Conservation (phyloP, 2,113 vertebrate species). For the Silurus asotus region DNA sequence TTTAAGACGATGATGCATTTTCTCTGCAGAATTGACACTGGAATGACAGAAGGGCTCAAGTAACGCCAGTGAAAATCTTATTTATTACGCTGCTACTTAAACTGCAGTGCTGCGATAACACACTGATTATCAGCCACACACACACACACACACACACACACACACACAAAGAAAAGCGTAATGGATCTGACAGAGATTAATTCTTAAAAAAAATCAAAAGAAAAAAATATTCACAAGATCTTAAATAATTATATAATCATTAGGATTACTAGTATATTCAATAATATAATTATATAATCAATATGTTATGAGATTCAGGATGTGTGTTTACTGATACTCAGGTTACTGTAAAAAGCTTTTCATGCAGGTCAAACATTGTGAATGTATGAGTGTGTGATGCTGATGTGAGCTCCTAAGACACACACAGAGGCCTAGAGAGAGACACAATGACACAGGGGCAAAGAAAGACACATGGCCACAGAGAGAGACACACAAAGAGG, state of each 20-base stretch:
- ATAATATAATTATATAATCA: not conserved
- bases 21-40: constrained; percentile 7
- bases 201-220: not conserved
- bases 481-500: not conserved
- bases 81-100: constrained; percentile 2
- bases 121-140: not conserved
- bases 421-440: not conserved
- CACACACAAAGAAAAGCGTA: not conserved
- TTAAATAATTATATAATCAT: not conserved
- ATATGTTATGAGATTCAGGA: too few relatives aligned
- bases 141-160: not conserved
- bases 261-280: not conserved
- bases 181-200: not conserved
- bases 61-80: constrained; percentile 27
- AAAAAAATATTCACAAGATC: not conserved
- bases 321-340: not conserved
- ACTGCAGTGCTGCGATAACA: not conserved
- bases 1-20: constrained; percentile 5
- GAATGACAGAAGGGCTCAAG: constrained; percentile 41
- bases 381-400: not conserved
- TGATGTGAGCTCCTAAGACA: not conserved
- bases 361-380: not conserved
- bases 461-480: not conserved
- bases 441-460: not conserved
- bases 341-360: not conserved